Base-by-base conservation (phyloP, 2,888 invertebrate genomes). In the Drosophila austrosaltans region DNA sequence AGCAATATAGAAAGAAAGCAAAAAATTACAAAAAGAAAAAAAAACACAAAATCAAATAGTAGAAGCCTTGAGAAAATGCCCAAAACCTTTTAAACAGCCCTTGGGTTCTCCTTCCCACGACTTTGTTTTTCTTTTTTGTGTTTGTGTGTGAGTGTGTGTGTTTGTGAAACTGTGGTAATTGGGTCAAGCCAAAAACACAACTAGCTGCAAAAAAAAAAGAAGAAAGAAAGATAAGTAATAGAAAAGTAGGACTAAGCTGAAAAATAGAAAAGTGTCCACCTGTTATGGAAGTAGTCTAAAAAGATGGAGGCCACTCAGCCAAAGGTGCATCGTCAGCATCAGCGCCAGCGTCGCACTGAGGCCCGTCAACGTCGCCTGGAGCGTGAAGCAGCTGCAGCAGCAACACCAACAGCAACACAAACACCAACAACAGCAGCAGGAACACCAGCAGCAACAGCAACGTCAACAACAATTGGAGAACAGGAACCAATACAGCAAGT, bases 311-410 rank as follows among this genome's bases (percentile, higher is more conserved):
- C 89, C 64, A 86, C 90, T n/a, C 81, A 81, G 76, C 91, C 92
- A 78, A 92, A 92, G 89, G 92, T 92, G 79, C 92, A 92, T 89
- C 91, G 91, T 69, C 92, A 92, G 82, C 91, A 91, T 71, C 91
- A 91, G 76, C 90, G 92, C 65, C 91, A 92, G 69, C 87, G 90
- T 10, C 90, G 89, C 71, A 90, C 91, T 30, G 90, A 90, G 76
- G 90, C 91, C 40, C 89, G 92, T 53, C 90, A 91, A 74, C 89
- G 90, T 44, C 91, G 90, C 2, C 76, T 90, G 73, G 90, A 89
- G 48, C 85, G 91, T 16, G 89, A 80, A 73, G 89, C 82, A 62
- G 89, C 76, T 64, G 90, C 87, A 28, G 76, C 88, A 28, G 82
- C 72, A 54, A 63, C 63, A 54, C 71, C 58, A 12, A 73, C 72